Evolutionary conservation across 2,113 vertebrate species (phyloP).

Genomic region (Centropus bengalensis): DNA sequence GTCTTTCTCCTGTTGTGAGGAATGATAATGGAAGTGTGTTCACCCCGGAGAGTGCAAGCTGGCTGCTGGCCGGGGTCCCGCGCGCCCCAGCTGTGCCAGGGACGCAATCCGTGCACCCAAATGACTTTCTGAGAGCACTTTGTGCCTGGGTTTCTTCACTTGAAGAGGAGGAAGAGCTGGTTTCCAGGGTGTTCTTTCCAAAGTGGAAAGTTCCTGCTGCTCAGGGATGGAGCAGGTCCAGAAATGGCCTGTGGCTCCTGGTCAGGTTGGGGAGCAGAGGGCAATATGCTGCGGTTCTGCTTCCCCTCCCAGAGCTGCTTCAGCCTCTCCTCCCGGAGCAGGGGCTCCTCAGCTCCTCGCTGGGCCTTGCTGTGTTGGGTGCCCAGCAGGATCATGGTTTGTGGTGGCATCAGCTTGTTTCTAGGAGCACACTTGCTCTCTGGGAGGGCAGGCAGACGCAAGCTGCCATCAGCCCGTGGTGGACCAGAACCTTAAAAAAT

Average conservation of each 20-base stretch:
- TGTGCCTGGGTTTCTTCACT: not conserved
- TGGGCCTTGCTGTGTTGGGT: not conserved
- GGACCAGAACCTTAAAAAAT: not conserved
- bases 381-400: not conserved
- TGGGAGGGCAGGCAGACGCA: not conserved
- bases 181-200: not conserved
- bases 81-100: not conserved
- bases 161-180: not conserved
- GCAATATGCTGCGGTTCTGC: not conserved
- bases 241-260: not conserved
- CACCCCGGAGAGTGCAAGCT: not conserved
- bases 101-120: not conserved
- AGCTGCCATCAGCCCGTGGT: not conserved
- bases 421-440: not conserved
- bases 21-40: slow-evolving; percentile 36
- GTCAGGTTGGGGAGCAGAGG: not conserved
- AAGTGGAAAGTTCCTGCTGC: not conserved
- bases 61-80: not conserved
- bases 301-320: not conserved
- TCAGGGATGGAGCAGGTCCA: not conserved
- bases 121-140: slow-evolving; percentile 32
- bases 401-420: not conserved
- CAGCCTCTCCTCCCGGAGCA: not conserved
- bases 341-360: not conserved
- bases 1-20: slow-evolving; percentile 31